Base-by-base conservation (phyloP, 2,888 invertebrate genomes). In the Oithona nana region DNA sequence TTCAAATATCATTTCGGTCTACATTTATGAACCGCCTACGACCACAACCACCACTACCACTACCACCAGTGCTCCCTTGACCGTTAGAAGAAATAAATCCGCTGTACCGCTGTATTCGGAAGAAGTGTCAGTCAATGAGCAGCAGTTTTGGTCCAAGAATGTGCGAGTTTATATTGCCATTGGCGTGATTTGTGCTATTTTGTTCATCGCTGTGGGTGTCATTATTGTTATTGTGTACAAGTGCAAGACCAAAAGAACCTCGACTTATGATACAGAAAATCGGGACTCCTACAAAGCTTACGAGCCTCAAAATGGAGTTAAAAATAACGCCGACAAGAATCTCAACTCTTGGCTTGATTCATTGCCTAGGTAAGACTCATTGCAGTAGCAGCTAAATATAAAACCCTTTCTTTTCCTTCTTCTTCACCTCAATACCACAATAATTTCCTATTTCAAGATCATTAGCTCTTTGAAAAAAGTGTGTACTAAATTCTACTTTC, bases 1-100 rank as follows among this genome's bases (percentile, higher is more conserved):
- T 4, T 70, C 70, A 49, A 71, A 71, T 52, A 67, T 71, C 20
- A 68, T 69, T 11, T 66, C 68, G 22, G 69, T 68, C 20, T 67
- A 68, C 31, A 68, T 70, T 62, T 68, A 68, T 57, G 69, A 70
- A 63, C 65, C 67, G 4, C 69, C 70, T 57, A 66, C 68, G 1
- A 67, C 70, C 39, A 69, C 69, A 2, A 48, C 59, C 20, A 22
- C 16, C 1, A 22, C 24, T 3, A 6, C 20, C 3, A 24, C 31
- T 22, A 20, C 20, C 22, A 16, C n/a, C 20, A n/a, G 20, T 8
- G n/a, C 30, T 22, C 26, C 22, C 31, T 16, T 24, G 16, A 3
- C 28, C 22, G 24, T 50, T 24, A 22, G 29, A 24, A 29, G 22
- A 4, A 59, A 48, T 50, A 28, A 24, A 20, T 29, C 51, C 6